Conservation (phyloP, 2,113 vertebrate species). For the Bubo scandiacus region DNA sequence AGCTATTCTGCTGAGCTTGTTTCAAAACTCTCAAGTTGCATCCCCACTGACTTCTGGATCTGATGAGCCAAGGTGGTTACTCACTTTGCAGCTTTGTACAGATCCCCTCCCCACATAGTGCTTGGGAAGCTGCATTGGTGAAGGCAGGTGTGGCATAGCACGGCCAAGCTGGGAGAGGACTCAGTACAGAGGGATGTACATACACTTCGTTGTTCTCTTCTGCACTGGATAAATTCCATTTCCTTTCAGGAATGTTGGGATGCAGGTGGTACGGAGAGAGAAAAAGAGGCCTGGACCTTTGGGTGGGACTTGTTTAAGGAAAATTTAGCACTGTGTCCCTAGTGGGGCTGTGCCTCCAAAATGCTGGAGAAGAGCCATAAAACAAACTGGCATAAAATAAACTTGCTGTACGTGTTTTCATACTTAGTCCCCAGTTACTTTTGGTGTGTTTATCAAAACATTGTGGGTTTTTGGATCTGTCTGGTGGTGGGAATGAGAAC, state of each 20-base stretch:
- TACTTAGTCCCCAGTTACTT: not conserved
- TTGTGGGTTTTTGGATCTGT: not conserved
- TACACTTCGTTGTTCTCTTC: not conserved
- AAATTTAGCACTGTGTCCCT: constrained; percentile 29
- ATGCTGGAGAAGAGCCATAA: constrained; percentile 17
- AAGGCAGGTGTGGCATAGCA: not conserved
- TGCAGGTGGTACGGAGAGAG: not conserved
- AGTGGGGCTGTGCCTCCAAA: not conserved
- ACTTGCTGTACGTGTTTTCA: constrained; percentile 1
- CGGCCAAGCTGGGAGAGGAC: not conserved
- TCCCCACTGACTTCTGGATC: not conserved
- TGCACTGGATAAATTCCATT: not conserved
- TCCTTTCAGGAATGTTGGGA: not conserved
- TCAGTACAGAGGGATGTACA: not conserved
- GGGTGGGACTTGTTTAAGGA: constrained; percentile 9
- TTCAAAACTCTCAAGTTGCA: not conserved
- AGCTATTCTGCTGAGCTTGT: not conserved
- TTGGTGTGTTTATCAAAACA: constrained; percentile 28
- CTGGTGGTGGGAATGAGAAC: not conserved
- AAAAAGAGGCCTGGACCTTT: not conserved
- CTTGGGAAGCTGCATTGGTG: not conserved
- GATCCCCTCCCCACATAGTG: not conserved
- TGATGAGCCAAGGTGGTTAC: not conserved
- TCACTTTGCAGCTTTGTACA: not conserved
- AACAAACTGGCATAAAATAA: not conserved